Percentiles rank a stretch among this genome's conserved stretches.
phyloP scores from a whole-genome alignment of 2,888 invertebrate species.

The Troilus luridus region DNA sequence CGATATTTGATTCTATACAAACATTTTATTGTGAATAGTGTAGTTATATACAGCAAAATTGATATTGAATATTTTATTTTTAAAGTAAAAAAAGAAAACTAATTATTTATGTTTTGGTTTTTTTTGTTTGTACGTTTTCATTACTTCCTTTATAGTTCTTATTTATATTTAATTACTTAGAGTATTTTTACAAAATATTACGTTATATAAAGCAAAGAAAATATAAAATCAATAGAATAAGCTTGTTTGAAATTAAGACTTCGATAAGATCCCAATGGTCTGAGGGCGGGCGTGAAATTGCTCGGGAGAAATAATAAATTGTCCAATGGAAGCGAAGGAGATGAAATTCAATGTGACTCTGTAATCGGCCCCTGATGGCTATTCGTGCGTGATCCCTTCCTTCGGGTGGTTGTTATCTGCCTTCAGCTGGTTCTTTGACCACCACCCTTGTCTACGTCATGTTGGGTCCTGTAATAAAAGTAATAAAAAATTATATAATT shows the following conservation, averaged over 20 bases:
- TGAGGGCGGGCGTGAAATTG: conserved; percentile 52
- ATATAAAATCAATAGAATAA: background rate
- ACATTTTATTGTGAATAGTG: too few species aligned
- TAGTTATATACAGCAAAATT: too few species aligned
- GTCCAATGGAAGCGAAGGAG: conserved; percentile 51
- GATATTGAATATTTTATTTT: too few species aligned
- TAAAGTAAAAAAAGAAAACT: too few species aligned
- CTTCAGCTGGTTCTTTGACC: conserved; percentile 1
- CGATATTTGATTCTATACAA: too few species aligned
- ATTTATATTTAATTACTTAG: too few species aligned
- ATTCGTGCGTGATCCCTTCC: conserved; percentile 48
- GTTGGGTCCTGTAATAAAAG: background rate
- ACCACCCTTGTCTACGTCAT: background rate
- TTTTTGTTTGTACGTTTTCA: too few species aligned
- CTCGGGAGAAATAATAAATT: conserved; percentile 57
- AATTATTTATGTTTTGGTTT: too few species aligned
- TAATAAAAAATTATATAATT: background rate
- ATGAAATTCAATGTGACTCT: conserved; percentile 57
- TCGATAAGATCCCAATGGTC: background rate
- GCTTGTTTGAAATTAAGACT: conserved; percentile 22
- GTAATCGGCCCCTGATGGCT: conserved; percentile 48
- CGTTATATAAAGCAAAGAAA: background rate
- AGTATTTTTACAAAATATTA: background rate
- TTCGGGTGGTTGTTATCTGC: background rate
- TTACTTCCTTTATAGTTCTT: too few species aligned